These are phyloP conservation scores for Tinamus guttatus DNA, from an alignment of 2,113 vertebrate genomes.

Conservation along the genomic window DNA sequence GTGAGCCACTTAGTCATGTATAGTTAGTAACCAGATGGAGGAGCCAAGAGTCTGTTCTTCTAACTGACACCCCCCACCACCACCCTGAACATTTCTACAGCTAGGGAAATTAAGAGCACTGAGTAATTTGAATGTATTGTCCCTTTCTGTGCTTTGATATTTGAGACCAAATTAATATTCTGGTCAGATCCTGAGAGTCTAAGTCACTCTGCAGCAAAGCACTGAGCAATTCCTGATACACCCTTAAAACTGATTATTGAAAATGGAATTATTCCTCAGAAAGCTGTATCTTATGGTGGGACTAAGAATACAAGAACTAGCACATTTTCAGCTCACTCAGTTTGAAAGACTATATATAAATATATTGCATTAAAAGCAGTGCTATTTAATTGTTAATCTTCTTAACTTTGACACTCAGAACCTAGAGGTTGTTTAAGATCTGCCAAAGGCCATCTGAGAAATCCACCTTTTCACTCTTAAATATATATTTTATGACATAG, in stretches of 20 bases:
- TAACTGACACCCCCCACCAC: not conserved
- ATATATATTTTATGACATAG: not conserved
- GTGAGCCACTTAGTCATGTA: not conserved
- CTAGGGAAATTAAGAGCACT: not conserved
- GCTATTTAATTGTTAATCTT: not conserved
- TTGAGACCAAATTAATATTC: conserved; percentile 39
- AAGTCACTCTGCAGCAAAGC: not conserved
- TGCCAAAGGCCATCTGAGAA: not conserved
- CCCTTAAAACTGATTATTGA: not conserved
- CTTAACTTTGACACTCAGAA: not conserved
- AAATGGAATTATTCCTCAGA: not conserved
- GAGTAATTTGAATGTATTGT: not conserved
- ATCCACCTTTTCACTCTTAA: not conserved
- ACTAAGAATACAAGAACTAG: not conserved
- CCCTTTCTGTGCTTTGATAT: not conserved
- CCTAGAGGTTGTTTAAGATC: not conserved
- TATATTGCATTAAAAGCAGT: not conserved
- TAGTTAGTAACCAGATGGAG: conserved; percentile 59
- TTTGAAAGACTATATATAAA: not conserved
- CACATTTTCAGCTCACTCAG: not conserved
- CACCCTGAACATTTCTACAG: not conserved
- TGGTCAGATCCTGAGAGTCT: not conserved
- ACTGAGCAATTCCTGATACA: not conserved
- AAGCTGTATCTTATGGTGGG: not conserved
- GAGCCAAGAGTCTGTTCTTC: conserved; percentile 62